Conservation (phyloP, 2,113 vertebrate genomes). For the Eudyptes chrysolophus region DNA sequence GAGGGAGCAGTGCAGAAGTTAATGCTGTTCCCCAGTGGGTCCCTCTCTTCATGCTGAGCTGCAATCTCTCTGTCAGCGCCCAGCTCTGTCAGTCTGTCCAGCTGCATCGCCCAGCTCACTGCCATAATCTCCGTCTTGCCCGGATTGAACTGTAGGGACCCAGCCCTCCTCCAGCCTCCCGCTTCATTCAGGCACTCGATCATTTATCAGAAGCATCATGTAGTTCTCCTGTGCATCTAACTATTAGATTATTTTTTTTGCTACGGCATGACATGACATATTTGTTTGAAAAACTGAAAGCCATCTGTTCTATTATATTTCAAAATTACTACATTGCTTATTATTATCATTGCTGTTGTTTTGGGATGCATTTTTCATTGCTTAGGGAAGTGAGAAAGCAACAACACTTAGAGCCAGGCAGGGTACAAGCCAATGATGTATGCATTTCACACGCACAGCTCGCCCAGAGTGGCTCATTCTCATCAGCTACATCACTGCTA, state of each 20-base stretch:
- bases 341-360: background rate
- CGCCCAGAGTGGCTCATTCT: background rate
- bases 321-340: background rate
- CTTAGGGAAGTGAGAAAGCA: background rate
- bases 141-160: background rate
- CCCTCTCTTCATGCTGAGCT: background rate
- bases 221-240: background rate
- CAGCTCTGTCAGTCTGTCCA: background rate
- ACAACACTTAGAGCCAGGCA: background rate
- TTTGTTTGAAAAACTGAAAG: constrained; percentile 13
- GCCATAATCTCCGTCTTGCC: background rate
- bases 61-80: background rate
- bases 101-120: background rate
- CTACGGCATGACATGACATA: background rate
- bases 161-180: background rate
- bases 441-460: background rate
- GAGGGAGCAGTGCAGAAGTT: background rate
- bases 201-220: background rate
- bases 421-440: background rate
- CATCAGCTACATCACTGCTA: background rate
- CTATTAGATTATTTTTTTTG: background rate
- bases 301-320: constrained; percentile 1
- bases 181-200: background rate
- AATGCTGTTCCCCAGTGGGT: background rate
- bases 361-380: background rate